Evolutionary conservation across 2,888 invertebrate species (phyloP).

Genomic region (Seira musarum): DNA sequence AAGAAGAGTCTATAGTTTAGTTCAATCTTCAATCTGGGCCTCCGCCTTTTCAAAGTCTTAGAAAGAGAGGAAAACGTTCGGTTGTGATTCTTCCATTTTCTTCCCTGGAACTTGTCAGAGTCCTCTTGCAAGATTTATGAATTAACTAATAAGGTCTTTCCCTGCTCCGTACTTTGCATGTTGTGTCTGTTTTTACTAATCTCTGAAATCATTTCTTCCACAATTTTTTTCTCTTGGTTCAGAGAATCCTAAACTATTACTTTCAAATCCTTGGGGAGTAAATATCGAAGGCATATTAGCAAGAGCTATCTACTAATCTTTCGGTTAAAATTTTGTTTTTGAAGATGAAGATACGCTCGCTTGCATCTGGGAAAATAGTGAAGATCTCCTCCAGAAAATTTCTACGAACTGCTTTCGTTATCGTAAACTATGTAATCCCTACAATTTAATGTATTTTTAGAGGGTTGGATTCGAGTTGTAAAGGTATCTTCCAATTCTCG

Average conservation of each 20-base stretch:
- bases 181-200: conserved; percentile 27
- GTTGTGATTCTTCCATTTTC: neutral
- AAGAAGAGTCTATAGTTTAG: conserved; percentile 25
- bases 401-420: conserved; percentile 20
- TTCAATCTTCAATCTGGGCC: conserved; percentile 5
- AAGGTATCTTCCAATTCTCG: conserved; percentile 19
- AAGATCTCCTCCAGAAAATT: neutral
- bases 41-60: neutral
- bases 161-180: conserved; percentile 14
- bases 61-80: no score
- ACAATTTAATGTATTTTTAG: no score
- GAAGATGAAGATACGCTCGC: no score
- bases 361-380: neutral
- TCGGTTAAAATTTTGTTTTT: conserved; percentile 8
- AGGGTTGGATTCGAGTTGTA: no score
- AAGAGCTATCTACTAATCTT: neutral
- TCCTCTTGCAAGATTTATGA: conserved; percentile 50
- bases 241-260: conserved; percentile 13
- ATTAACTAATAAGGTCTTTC: conserved; percentile 53
- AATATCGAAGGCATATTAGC: conserved; percentile 35
- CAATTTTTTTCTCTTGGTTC: conserved; percentile 31
- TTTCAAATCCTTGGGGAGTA: conserved; percentile 43
- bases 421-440: neutral
- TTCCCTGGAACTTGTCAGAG: conserved; percentile 25
- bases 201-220: conserved; percentile 15